Percentiles rank a stretch among this genome's conserved stretches.
Conservation (phyloP, 2,888 invertebrate genomes). For the Watsonalla binaria region DNA sequence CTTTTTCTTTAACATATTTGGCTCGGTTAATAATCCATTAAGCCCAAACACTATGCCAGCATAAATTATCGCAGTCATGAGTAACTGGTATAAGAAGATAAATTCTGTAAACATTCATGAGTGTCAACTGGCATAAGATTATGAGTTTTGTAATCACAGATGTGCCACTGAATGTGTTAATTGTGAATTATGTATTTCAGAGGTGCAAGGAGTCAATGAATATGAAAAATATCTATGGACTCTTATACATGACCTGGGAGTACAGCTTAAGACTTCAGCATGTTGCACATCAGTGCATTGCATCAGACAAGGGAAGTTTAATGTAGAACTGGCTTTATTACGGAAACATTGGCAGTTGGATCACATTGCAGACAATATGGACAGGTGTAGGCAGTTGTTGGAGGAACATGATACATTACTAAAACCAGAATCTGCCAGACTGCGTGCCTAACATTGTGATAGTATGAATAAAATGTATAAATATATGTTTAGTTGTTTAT, state of each 20-base stretch:
- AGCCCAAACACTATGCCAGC: too few species aligned
- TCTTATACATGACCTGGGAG: slow-evolving; percentile 90
- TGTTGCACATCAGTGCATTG: slow-evolving; percentile 89
- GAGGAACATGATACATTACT: slow-evolving; percentile 65
- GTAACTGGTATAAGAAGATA: too few species aligned
- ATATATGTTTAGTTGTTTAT: slow-evolving; percentile 1
- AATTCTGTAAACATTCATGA: too few species aligned
- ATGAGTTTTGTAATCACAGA: too few species aligned
- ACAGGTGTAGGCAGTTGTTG: slow-evolving; percentile 74
- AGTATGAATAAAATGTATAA: slow-evolving; percentile 1
- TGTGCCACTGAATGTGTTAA: background rate
- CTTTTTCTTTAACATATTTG: background rate
- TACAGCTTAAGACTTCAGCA: slow-evolving; percentile 87
- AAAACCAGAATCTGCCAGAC: slow-evolving; percentile 50
- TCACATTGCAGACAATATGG: slow-evolving; percentile 83
- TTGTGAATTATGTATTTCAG: slow-evolving; percentile 66
- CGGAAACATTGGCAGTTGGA: slow-evolving; percentile 89
- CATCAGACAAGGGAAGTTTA: slow-evolving; percentile 90
- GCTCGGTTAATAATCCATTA: too few species aligned
- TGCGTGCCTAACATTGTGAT: slow-evolving; percentile 26
- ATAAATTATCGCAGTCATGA: too few species aligned
- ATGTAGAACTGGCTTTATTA: slow-evolving; percentile 85
- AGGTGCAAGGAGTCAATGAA: slow-evolving; percentile 93
- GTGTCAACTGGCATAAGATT: too few species aligned
- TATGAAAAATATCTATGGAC: slow-evolving; percentile 86